Base-by-base conservation (phyloP, 2,113 vertebrate genomes). In the Cygnus buccinator region DNA sequence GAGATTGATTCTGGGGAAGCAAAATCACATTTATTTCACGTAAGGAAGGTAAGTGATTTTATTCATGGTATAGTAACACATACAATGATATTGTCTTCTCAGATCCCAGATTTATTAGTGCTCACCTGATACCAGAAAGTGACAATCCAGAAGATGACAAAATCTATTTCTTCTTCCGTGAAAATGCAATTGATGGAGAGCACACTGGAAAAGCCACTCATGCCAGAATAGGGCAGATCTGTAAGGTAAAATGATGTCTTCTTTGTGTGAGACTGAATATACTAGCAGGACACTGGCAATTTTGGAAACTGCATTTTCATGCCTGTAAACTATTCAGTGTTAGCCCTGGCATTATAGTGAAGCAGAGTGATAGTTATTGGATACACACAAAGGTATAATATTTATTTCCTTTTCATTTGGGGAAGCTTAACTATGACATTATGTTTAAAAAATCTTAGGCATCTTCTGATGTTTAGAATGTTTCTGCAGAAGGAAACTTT, bases 121-220 rank as follows among this genome's bases (percentile, higher is more conserved):
- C 98, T 63, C 99, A 99, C 93, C 98, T 98, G 92, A 99, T 99
- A 94, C 99, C 99, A 48, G 99, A 99, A 96, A 99, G 99, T 3
- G 99, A 99, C 98, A 99, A 99, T 87, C 99, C 99, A 59, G 99
- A 99, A 96, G 99, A 99, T 72, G 99, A 99, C 95, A 99, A 99
- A 98, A 98, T 99, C 79, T 99, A 99, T 97, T 98, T 99, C 97
- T 99, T 99, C 98, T 99, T 99, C 97, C 98, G 99, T 80, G 99
- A 99, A 97, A 99, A 98, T 33, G 99, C 99, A 6, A 99, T 99
- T 59, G 99, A 99, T 78, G 99, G 99, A 75, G 99, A 99, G 84
- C 99, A 99, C 86, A 98, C 98, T 43, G 99, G 99, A 93, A 99
- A 99, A 97, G 99, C 99, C 68, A 99, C 99, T 35, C 98, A 99